A percentile compares a stretch with the other conserved stretches of the same genome.
Conservation (phyloP, 2,797 vertebrate genomes). For the Clarias fuscus region DNA sequence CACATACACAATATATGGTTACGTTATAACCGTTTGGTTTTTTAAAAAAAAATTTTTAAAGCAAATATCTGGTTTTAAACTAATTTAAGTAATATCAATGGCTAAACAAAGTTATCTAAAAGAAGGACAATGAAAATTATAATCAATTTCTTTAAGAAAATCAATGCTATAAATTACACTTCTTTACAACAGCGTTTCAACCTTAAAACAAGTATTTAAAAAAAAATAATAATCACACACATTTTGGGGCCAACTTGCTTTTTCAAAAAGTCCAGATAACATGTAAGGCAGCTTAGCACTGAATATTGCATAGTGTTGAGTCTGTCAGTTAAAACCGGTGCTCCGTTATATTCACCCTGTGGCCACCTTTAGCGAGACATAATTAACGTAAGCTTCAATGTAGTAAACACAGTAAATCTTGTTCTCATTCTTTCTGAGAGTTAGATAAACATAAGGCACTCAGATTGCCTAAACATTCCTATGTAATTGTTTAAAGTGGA, state of each 20-base stretch:
- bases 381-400: slow-evolving; percentile 1
- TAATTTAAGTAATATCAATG: slow-evolving; percentile 61
- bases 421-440: slow-evolving; percentile 25
- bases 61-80: slow-evolving; percentile 66
- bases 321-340: slow-evolving; percentile 3
- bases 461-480: slow-evolving; percentile 17
- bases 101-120: slow-evolving; percentile 64
- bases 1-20: slow-evolving; percentile 67
- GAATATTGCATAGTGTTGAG: slow-evolving; percentile 36
- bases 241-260: slow-evolving; percentile 6
- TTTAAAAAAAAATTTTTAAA: slow-evolving; percentile 61
- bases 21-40: slow-evolving; percentile 55
- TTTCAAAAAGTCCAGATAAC: slow-evolving; percentile 18
- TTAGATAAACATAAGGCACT: slow-evolving; percentile 17
- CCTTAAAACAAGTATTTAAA: slow-evolving; percentile 64
- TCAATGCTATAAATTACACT: slow-evolving; percentile 88
- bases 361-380: slow-evolving; percentile 26
- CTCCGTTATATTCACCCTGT: not conserved
- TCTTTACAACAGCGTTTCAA: slow-evolving; percentile 79
- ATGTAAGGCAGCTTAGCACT: slow-evolving; percentile 29
- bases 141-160: slow-evolving; percentile 74
- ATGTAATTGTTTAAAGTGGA: slow-evolving; percentile 10
- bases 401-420: slow-evolving; percentile 12
- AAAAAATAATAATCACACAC: slow-evolving; percentile 7
- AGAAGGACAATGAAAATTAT: slow-evolving; percentile 61